Percentiles rank a stretch among this genome's conserved stretches.
Evolutionary conservation across 2,888 invertebrate genomes (phyloP).

Genomic region (Campaea margaritaria): DNA sequence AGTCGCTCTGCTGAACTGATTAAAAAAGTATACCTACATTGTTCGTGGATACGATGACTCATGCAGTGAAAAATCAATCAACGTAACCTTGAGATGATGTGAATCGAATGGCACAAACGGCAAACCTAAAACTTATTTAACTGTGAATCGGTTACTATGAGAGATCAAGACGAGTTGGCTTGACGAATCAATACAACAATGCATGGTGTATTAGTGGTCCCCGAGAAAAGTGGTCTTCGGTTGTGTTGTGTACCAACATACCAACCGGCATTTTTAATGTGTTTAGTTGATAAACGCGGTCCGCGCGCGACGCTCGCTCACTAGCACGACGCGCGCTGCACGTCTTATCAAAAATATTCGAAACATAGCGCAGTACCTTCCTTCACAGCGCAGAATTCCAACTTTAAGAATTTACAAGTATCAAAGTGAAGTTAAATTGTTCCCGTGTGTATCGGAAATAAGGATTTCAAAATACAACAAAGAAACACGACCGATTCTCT

Average conservation of each 20-base stretch:
- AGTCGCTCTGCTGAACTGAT: slow-evolving; percentile 8
- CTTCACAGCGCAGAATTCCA: slow-evolving; percentile 11
- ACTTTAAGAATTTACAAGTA: slow-evolving; percentile 23
- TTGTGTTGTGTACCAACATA: slow-evolving; percentile 43
- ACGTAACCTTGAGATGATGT: slow-evolving; percentile 49
- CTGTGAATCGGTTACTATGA: slow-evolving; percentile 8
- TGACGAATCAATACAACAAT: slow-evolving; percentile 49
- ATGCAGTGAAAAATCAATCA: slow-evolving; percentile 38
- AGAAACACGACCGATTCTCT: slow-evolving; percentile 32
- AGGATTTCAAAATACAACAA: slow-evolving; percentile 30
- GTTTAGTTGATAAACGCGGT: slow-evolving; percentile 79
- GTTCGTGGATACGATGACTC: slow-evolving; percentile 22
- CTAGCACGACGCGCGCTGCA: slow-evolving; percentile 52
- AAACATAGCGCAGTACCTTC: slow-evolving; percentile 17
- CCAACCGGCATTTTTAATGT: slow-evolving; percentile 71
- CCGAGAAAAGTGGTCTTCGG: slow-evolving; percentile 56
- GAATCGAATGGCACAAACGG: slow-evolving; percentile 30
- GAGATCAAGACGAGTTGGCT: slow-evolving; percentile 3
- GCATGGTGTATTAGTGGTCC: slow-evolving; percentile 45
- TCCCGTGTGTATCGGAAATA: slow-evolving; percentile 12
- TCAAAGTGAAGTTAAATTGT: slow-evolving; percentile 18
- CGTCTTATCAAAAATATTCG: slow-evolving; percentile 49
- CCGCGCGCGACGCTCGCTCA: slow-evolving; percentile 71
- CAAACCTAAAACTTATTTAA: slow-evolving; percentile 9
- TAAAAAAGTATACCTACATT: slow-evolving; percentile 7